Evolutionary conservation across 2,888 invertebrate species (phyloP).

Genomic region (Drosophila anceps): DNA sequence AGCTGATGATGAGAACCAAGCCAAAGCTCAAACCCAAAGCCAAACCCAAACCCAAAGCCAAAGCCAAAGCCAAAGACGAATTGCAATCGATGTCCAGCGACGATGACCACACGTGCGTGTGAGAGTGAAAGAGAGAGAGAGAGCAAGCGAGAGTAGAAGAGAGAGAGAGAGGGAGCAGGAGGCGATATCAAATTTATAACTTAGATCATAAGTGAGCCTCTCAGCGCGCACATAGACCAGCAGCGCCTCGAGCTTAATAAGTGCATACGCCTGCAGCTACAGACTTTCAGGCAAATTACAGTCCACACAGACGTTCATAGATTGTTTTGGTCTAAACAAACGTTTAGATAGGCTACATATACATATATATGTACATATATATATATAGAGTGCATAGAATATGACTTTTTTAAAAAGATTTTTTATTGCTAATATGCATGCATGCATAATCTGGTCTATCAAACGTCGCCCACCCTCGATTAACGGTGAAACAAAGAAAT

Average conservation of each 20-base stretch:
- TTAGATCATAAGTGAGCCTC: conserved; percentile 34
- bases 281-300: conserved; percentile 6
- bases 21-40: not conserved
- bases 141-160: not conserved
- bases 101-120: conserved; percentile 41
- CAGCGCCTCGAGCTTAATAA: conserved; percentile 27
- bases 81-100: conserved; percentile 25
- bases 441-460: not conserved
- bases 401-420: too few species aligned
- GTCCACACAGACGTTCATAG: not conserved
- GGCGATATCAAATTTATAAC: conserved; percentile 19
- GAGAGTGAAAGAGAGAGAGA: not conserved
- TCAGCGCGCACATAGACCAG: conserved; percentile 17
- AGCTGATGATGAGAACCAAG: conserved; percentile 49
- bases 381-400: not conserved
- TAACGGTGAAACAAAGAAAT: not conserved
- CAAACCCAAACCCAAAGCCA: not conserved
- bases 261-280: conserved; percentile 3
- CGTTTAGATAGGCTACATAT: not conserved
- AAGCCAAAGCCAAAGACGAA: conserved; percentile 7
- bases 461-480: not conserved
- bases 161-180: not conserved
- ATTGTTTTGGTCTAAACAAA: not conserved
- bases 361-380: too few species aligned
- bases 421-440: too few species aligned